These are phyloP conservation scores for mouse (Mus musculus) DNA, from an alignment of 2,113 vertebrate genomes.

Conservation along the genomic window DNA sequence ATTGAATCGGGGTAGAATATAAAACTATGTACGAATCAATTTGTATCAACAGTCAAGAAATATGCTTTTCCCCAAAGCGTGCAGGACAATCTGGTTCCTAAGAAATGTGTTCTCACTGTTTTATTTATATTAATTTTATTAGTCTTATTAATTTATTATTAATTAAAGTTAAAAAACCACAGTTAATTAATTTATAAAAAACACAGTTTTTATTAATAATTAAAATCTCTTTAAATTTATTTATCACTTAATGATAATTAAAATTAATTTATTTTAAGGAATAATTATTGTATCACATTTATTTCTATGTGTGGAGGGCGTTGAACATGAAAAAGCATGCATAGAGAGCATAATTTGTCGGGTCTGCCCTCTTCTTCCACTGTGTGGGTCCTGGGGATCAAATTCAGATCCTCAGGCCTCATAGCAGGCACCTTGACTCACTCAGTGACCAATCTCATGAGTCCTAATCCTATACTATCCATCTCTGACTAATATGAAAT, in stretches of 20 bases:
- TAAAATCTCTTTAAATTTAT: neutral
- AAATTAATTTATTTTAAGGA: neutral
- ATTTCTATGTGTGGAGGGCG: neutral
- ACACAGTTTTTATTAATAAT: neutral
- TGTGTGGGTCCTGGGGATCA: neutral
- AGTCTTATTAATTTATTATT: constrained; percentile 36
- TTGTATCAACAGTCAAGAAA: constrained; percentile 27
- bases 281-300: neutral
- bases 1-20: constrained; percentile 38
- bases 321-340: too few species aligned
- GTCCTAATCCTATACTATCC: neutral
- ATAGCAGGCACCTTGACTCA: too few species aligned
- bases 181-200: neutral
- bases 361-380: neutral
- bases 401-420: neutral
- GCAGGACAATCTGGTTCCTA: neutral
- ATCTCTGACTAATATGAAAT: neutral
- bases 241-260: neutral
- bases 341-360: neutral
- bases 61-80: neutral
- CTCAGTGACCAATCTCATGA: accelerated
- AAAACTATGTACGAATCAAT: constrained; percentile 21
- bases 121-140: constrained; percentile 60
- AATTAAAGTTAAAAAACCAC: neutral
- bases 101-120: neutral